A percentile compares a stretch with the other conserved stretches of the same genome.
These are phyloP conservation scores for Cephus sareptanus DNA, from an alignment of 2,888 invertebrate genomes.

Conservation along the genomic window DNA sequence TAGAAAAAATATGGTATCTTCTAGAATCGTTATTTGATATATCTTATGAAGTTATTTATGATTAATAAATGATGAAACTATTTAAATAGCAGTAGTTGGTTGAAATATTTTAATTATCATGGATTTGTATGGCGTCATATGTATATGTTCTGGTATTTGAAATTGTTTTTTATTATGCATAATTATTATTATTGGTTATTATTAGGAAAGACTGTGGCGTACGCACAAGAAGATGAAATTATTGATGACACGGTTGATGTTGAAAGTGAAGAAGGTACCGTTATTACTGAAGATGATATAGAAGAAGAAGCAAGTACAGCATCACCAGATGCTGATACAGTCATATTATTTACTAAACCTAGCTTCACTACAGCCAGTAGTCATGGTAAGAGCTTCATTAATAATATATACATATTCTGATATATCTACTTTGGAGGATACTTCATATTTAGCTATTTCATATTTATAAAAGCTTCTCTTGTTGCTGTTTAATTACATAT, in stretches of 20 bases:
- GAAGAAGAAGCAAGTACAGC: constrained; percentile 77
- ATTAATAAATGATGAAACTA: background rate
- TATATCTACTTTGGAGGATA: background rate
- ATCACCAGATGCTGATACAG: constrained; percentile 92
- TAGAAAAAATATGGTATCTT: background rate
- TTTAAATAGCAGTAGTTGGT: background rate
- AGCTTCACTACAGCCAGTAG: constrained; percentile 58
- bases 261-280: constrained; percentile 69
- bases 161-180: background rate
- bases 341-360: constrained; percentile 89
- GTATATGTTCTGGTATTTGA: background rate
- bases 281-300: constrained; percentile 64
- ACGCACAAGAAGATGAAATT: constrained; percentile 70
- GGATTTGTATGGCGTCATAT: background rate
- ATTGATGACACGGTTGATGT: constrained; percentile 71
- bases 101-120: background rate
- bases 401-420: background rate
- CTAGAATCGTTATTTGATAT: background rate
- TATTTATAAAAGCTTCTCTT: background rate
- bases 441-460: background rate
- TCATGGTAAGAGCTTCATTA: constrained; percentile 43
- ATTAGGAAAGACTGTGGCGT: constrained; percentile 71
- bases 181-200: constrained; percentile 18
- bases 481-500: background rate
- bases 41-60: background rate